These are phyloP conservation scores for Balanococcus diminutus DNA, from an alignment of 2,888 invertebrate species.

Conservation along the genomic window DNA sequence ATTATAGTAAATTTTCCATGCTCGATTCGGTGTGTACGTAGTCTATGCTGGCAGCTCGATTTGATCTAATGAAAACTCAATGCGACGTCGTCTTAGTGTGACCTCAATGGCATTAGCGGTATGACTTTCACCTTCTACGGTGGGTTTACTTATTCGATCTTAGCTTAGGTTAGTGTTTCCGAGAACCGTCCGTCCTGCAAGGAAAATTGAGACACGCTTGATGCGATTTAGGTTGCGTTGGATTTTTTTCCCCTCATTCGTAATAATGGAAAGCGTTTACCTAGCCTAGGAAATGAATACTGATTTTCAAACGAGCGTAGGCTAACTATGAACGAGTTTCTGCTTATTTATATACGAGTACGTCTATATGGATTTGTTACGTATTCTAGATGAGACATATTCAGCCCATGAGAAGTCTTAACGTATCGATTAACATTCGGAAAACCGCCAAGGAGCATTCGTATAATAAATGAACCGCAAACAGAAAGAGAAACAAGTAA, in stretches of 20 bases:
- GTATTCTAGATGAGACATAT: neutral
- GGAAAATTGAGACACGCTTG: neutral
- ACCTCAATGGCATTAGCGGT: constrained; percentile 12
- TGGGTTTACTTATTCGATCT: constrained; percentile 31
- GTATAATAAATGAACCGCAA: neutral
- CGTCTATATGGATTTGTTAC: neutral
- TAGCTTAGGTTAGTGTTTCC: constrained; percentile 31
- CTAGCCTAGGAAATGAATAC: neutral
- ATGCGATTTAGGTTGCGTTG: neutral
- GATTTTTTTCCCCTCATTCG: neutral
- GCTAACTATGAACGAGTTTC: neutral
- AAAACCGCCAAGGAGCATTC: neutral
- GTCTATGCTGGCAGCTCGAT: neutral
- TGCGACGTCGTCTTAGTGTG: constrained; percentile 18
- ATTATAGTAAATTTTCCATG: neutral
- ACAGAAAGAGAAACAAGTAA: neutral
- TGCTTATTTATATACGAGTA: too few relatives aligned
- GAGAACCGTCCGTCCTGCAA: neutral
- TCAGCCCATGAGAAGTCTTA: neutral
- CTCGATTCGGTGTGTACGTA: neutral
- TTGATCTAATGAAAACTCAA: neutral
- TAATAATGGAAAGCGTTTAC: neutral
- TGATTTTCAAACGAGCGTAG: neutral
- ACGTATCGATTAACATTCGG: neutral
- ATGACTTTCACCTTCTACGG: constrained; percentile 37